A percentile compares a stretch with the other conserved stretches of the same genome.
These are phyloP conservation scores for Platysternon megacephalum DNA, from an alignment of 2,113 vertebrate species.

Conservation along the genomic window DNA sequence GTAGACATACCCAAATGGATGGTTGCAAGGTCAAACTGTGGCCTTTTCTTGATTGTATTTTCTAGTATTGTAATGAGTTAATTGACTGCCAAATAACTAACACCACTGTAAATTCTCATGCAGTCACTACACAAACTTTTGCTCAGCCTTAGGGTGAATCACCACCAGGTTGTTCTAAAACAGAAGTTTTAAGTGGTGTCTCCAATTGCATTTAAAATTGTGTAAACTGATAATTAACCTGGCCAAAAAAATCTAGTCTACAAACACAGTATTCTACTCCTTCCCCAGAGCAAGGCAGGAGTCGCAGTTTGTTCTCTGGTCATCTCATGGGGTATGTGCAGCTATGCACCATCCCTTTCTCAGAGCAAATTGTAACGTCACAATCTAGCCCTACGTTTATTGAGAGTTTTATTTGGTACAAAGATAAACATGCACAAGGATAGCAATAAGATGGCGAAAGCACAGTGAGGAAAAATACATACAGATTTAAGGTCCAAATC, in stretches of 20 bases:
- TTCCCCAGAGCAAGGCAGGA: accelerated
- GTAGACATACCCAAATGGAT: not conserved
- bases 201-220: not conserved
- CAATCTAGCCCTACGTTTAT: not conserved
- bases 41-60: not conserved
- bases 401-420: not conserved
- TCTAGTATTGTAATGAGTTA: not conserved
- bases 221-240: not conserved
- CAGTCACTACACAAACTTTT: not conserved
- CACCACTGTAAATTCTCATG: not conserved
- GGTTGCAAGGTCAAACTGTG: not conserved
- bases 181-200: not conserved
- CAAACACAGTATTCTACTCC: not conserved
- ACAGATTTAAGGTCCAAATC: not conserved
- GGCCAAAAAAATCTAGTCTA: not conserved
- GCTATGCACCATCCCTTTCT: not conserved
- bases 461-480: too few species aligned
- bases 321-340: not conserved
- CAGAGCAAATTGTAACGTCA: not conserved
- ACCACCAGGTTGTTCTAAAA: not conserved
- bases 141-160: not conserved
- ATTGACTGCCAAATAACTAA: not conserved
- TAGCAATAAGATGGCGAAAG: accelerated
- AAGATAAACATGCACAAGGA: not conserved
- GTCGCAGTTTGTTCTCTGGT: not conserved